phyloP scores from a whole-genome alignment of 2,888 invertebrate genomes.

The Strigamia maritima region DNA sequence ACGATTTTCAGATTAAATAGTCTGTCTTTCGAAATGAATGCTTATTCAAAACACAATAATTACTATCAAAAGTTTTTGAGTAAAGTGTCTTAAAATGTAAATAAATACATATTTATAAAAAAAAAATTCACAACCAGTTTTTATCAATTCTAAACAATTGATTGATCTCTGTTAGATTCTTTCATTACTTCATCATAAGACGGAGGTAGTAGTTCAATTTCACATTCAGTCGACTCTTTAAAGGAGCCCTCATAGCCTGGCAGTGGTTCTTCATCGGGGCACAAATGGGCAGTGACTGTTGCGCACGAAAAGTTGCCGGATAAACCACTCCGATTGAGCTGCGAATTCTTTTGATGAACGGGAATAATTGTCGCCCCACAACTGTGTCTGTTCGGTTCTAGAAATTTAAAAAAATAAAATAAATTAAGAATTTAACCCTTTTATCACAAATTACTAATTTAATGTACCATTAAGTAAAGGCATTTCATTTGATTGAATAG shows the following conservation, averaged over 20 bases:
- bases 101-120: too few relatives aligned
- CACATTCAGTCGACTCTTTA: neutral
- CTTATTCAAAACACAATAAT: too few relatives aligned
- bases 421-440: neutral
- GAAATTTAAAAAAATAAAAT: neutral
- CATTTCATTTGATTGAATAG: neutral
- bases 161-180: neutral
- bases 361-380: neutral
- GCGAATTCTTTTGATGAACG: neutral
- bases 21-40: too few relatives aligned
- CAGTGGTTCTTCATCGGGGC: constrained; percentile 23
- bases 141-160: too few relatives aligned
- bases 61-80: too few relatives aligned
- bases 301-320: neutral
- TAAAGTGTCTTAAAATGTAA: too few relatives aligned
- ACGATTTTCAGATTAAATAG: too few relatives aligned
- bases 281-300: neutral
- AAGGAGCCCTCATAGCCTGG: neutral
- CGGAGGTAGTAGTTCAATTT: neutral
- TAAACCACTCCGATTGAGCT: neutral
- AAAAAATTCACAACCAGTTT: too few relatives aligned
- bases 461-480: neutral
- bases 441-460: neutral
- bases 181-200: constrained; percentile 2
- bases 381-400: neutral